Evolutionary conservation across 2,113 vertebrate species (phyloP).

Genomic region (Aix galericulata): DNA sequence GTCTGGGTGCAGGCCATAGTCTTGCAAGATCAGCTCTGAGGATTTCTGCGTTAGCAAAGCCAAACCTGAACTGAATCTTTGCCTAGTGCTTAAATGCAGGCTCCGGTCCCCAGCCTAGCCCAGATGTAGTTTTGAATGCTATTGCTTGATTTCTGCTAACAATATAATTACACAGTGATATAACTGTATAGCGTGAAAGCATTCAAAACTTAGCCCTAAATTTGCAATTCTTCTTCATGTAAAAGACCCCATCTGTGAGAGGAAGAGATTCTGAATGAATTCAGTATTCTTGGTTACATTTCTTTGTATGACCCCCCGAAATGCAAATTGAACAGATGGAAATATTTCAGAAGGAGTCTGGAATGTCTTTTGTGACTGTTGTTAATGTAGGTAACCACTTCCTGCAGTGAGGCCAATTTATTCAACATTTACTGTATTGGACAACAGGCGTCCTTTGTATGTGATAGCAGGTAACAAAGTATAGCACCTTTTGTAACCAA

Average conservation of each 20-base stretch:
- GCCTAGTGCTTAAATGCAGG: background rate
- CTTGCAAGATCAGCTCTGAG: background rate
- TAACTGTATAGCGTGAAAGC: background rate
- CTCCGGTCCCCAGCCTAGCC: background rate
- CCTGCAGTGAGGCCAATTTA: background rate
- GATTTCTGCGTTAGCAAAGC: background rate
- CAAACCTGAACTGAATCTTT: background rate
- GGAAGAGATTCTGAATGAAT: background rate
- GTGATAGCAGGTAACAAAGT: rapidly evolving
- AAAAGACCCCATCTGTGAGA: background rate
- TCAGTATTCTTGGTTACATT: background rate
- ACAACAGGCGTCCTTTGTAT: background rate
- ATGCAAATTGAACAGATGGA: background rate
- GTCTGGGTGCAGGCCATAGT: background rate
- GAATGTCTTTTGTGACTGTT: background rate
- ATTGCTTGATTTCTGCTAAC: background rate
- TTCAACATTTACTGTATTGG: background rate
- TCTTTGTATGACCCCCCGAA: background rate
- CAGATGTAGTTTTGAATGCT: background rate
- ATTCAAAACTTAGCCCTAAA: background rate
- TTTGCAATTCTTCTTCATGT: background rate
- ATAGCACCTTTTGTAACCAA: background rate
- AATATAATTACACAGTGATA: background rate
- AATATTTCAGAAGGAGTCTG: background rate
- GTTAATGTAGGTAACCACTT: background rate